Percentiles rank a stretch among this genome's conserved stretches.
Evolutionary conservation across 2,113 vertebrate species (phyloP).

Genomic region (Steatornis caripensis): DNA sequence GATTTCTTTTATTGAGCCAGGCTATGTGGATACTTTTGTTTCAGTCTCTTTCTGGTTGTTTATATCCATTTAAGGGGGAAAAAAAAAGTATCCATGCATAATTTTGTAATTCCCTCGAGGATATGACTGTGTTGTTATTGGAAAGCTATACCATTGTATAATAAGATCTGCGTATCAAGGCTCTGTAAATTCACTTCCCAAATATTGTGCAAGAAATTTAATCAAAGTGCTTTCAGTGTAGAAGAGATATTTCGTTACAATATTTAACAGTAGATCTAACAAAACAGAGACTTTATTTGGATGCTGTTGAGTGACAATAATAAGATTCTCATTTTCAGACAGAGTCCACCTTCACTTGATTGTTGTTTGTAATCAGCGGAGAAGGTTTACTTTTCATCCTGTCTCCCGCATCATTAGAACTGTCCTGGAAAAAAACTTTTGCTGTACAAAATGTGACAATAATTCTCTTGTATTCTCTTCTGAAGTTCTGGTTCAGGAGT

Average conservation of each 20-base stretch:
- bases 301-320: background rate
- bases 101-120: background rate
- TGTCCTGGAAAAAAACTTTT: constrained; percentile 85
- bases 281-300: background rate
- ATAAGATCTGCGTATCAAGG: background rate
- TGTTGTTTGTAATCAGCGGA: constrained; percentile 86
- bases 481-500: constrained; percentile 95
- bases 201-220: constrained; percentile 9
- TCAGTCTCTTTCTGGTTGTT: background rate
- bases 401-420: constrained; percentile 85
- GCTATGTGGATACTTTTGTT: background rate
- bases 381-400: constrained; percentile 89
- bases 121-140: background rate
- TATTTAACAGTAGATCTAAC: background rate
- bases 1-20: background rate
- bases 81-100: background rate
- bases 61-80: background rate
- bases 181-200: constrained; percentile 1
- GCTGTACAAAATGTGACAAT: constrained; percentile 86
- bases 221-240: constrained; percentile 29
- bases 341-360: constrained; percentile 90
- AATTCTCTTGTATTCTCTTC: constrained; percentile 92
- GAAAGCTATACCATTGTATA: background rate
- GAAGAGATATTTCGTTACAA: background rate
- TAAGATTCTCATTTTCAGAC: constrained; percentile 71